phyloP scores from a whole-genome alignment of 2,113 vertebrate genomes.

The Aegotheles bennettii region DNA sequence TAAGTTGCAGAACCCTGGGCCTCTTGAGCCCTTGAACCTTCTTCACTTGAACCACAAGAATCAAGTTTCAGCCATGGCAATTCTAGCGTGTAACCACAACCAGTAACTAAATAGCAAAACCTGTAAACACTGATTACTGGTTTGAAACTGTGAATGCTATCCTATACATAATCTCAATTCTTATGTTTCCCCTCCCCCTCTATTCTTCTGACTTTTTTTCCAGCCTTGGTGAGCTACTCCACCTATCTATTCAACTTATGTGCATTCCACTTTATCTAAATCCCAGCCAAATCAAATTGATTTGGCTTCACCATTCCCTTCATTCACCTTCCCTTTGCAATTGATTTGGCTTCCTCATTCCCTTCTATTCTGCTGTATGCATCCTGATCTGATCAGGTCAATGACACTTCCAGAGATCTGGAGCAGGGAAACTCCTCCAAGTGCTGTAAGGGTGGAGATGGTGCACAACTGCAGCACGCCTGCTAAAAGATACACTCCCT shows the following conservation, averaged over 20 bases:
- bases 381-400: not conserved
- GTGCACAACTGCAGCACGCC: not conserved
- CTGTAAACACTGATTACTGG: not conserved
- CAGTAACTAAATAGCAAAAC: not conserved
- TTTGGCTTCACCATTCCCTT: too few relatives aligned
- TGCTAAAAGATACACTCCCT: not conserved
- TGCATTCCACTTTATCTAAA: not conserved
- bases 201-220: not conserved
- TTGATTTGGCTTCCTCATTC: too few relatives aligned
- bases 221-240: not conserved
- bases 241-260: not conserved
- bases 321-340: too few relatives aligned
- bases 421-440: not conserved
- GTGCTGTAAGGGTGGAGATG: not conserved
- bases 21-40: not conserved
- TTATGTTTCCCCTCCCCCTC: not conserved
- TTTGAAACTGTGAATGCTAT: not conserved
- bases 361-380: not conserved
- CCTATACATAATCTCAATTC: not conserved
- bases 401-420: not conserved
- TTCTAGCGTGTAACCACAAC: not conserved
- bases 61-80: not conserved
- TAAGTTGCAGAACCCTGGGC: not conserved
- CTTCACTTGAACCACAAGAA: not conserved
- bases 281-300: not conserved